Conservation (phyloP, 2,888 invertebrate genomes). For the Crematogaster levior region DNA sequence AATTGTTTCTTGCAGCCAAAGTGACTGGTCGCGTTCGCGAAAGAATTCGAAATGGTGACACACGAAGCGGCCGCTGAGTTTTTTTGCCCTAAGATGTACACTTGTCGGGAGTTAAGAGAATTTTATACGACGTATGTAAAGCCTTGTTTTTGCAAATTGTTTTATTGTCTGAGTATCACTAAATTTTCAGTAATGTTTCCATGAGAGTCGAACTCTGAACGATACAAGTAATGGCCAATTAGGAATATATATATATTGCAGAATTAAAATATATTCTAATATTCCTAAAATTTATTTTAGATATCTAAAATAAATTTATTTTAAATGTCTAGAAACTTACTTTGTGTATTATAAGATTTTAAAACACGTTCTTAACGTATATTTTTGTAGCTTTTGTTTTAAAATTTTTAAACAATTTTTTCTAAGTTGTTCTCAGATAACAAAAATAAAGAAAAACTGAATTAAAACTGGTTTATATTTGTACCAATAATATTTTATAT, state of each 20-base stretch:
- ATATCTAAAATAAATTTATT: too few species aligned
- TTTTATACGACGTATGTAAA: neutral
- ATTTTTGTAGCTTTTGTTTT: neutral
- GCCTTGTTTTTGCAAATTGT: neutral
- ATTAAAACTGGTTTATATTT: neutral
- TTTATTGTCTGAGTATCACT: neutral
- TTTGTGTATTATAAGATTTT: neutral
- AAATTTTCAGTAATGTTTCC: neutral
- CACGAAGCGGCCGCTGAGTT: neutral
- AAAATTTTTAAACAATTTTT: neutral
- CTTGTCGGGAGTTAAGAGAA: neutral
- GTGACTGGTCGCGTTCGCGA: slow-evolving; percentile 38
- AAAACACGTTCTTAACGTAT: neutral
- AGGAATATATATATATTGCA: neutral
- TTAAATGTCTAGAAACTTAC: neutral
- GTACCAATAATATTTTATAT: neutral
- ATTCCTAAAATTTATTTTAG: too few species aligned
- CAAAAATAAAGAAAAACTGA: neutral
- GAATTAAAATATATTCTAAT: neutral
- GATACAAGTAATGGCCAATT: neutral
- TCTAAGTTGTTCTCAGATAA: neutral
- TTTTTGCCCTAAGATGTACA: neutral
- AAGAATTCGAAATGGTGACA: slow-evolving; percentile 26
- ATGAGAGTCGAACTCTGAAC: neutral
- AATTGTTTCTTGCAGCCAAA: slow-evolving; percentile 29